These are phyloP conservation scores for Halisarca cf. caerulea DNA, from an alignment of 37 sponge, comb jelly and placozoan species.

Conservation along the genomic window DNA sequence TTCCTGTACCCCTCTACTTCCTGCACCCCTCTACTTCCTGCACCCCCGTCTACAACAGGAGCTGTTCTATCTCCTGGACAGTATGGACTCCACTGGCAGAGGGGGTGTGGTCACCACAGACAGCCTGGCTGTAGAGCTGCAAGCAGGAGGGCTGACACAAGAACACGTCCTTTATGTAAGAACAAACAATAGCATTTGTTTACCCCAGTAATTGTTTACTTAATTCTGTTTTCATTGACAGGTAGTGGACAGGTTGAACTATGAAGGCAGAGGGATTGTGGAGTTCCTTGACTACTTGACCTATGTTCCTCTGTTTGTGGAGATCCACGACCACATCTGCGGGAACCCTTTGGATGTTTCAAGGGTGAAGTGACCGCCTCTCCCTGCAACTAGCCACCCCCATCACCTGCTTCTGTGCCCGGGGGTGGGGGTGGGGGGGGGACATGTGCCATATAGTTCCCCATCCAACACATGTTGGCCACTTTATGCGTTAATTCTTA, in stretches of 20 bases:
- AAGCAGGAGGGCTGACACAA: constrained; percentile 72
- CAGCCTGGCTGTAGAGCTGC: constrained; percentile 81
- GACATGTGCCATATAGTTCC: too few relatives aligned
- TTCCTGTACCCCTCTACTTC: too few relatives aligned
- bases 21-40: not conserved
- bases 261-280: constrained; percentile 66
- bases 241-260: constrained; percentile 74
- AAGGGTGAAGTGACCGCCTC: constrained; percentile 73
- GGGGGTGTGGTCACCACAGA: constrained; percentile 82
- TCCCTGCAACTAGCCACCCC: constrained; percentile 76
- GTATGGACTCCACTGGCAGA: constrained; percentile 41
- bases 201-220: not conserved
- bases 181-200: not conserved
- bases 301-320: constrained; percentile 90
- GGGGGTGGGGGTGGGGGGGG: too few relatives aligned
- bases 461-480: too few relatives aligned
- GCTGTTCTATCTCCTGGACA: constrained; percentile 83
- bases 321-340: constrained; percentile 84
- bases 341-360: constrained; percentile 84
- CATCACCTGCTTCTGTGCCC: constrained; percentile 64
- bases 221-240: not conserved
- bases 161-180: constrained; percentile 81
- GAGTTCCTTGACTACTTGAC: constrained; percentile 91
- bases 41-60: constrained; percentile 43
- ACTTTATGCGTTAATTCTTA: too few relatives aligned